Percentiles rank a stretch among this genome's conserved stretches.
These are phyloP conservation scores for Nerophis lumbriciformis DNA, from an alignment of 2,113 vertebrate genomes.

Conservation along the genomic window DNA sequence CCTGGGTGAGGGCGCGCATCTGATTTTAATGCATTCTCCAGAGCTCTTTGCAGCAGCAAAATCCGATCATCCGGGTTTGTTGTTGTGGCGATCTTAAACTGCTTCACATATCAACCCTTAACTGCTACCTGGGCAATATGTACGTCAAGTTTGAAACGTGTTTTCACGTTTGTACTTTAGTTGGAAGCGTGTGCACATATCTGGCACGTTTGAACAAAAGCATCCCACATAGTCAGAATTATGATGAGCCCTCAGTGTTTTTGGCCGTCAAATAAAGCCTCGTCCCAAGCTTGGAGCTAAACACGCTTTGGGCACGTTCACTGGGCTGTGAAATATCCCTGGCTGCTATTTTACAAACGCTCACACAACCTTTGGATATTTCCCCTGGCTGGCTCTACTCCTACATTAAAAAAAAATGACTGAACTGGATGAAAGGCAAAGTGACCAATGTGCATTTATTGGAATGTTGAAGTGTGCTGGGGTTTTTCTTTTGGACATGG, in stretches of 20 bases:
- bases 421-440: constrained; percentile 52
- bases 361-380: constrained; percentile 57
- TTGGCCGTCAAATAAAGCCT: constrained; percentile 51
- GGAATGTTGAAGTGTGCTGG: background rate
- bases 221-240: constrained; percentile 35
- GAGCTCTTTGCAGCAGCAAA: constrained; percentile 51
- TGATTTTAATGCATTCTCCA: constrained; percentile 54
- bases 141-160: constrained; percentile 1
- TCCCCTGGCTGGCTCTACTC: constrained; percentile 44
- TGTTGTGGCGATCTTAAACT: constrained; percentile 62
- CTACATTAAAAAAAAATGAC: constrained; percentile 32
- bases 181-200: background rate
- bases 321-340: constrained; percentile 67
- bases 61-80: constrained; percentile 70
- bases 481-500: too few relatives aligned
- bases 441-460: constrained; percentile 2
- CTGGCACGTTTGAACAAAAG: constrained; percentile 29
- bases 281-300: constrained; percentile 40
- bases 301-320: constrained; percentile 53
- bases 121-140: constrained; percentile 34
- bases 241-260: constrained; percentile 49
- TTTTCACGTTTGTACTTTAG: constrained; percentile 12
- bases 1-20: constrained; percentile 28
- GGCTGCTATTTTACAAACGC: constrained; percentile 49
- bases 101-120: constrained; percentile 53